Evolutionary conservation across 2,888 invertebrate genomes (phyloP).

Genomic region (Ormia ochracea): DNA sequence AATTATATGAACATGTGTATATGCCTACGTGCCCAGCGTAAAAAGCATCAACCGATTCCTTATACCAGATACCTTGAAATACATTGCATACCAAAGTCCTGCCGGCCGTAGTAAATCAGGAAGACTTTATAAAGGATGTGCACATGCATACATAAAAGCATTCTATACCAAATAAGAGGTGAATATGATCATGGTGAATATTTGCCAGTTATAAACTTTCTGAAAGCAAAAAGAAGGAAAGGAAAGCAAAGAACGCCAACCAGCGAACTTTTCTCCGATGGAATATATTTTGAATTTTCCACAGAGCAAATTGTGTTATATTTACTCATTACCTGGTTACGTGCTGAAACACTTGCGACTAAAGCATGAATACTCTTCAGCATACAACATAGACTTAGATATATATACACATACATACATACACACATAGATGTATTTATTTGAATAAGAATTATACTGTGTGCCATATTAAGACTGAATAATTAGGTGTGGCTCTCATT

Average conservation of each 20-base stretch:
- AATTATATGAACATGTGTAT: too few relatives aligned
- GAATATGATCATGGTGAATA: too few relatives aligned
- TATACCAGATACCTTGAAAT: too few relatives aligned
- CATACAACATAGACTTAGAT: neutral
- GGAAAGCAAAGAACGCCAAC: too few relatives aligned
- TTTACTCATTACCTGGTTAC: neutral
- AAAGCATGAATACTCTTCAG: too few relatives aligned
- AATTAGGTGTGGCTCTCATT: constrained; percentile 28
- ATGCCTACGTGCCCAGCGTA: neutral
- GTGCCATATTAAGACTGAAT: constrained; percentile 26
- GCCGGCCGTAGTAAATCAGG: too few relatives aligned
- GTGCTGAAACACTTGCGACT: neutral
- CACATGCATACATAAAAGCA: too few relatives aligned
- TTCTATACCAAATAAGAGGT: too few relatives aligned
- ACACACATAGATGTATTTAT: neutral
- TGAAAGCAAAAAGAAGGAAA: too few relatives aligned
- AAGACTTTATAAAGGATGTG: too few relatives aligned
- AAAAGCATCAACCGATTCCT: neutral
- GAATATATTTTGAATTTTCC: neutral
- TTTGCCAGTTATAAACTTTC: too few relatives aligned
- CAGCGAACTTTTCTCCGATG: neutral
- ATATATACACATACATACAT: neutral
- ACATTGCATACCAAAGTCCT: too few relatives aligned
- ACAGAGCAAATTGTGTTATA: constrained; percentile 17
- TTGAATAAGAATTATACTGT: constrained; percentile 28